Evolutionary conservation across 2,113 vertebrate genomes (phyloP).

Genomic region (Rhagologus leucostigma): DNA sequence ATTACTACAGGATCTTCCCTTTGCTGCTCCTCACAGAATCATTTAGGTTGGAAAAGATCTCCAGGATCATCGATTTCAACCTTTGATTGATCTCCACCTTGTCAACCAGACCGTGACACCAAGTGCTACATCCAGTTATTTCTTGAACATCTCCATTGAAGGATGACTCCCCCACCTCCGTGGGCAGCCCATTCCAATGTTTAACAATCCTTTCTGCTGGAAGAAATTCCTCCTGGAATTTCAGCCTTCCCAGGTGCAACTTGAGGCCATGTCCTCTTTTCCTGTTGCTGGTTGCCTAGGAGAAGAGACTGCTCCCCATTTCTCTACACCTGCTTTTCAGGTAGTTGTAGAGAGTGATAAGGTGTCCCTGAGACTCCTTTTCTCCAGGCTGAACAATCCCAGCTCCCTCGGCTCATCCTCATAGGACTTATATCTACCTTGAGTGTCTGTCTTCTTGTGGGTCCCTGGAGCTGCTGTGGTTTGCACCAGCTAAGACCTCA

Average conservation of each 20-base stretch:
- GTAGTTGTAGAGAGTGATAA: neutral
- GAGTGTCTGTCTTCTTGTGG: neutral
- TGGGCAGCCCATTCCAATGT: neutral
- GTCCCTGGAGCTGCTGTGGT: neutral
- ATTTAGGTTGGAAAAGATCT: neutral
- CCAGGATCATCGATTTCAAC: neutral
- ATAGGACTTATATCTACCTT: neutral
- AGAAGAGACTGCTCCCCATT: neutral
- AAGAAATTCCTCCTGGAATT: neutral
- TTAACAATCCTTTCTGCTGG: neutral
- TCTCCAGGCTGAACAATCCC: neutral
- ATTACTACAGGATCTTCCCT: neutral
- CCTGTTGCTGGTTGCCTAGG: accelerated
- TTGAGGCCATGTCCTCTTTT: neutral
- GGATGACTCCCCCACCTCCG: neutral
- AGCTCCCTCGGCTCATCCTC: neutral
- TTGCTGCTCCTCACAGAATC: neutral
- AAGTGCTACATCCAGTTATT: neutral
- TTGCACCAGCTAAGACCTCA: neutral
- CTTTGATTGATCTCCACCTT: neutral
- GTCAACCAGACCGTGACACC: neutral
- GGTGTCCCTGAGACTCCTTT: neutral
- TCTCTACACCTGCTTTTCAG: neutral
- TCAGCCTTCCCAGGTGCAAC: neutral
- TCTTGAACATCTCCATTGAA: too few relatives aligned